Base-by-base conservation (phyloP, 2,797 vertebrate genomes). In the Gymnocypris eckloni region DNA sequence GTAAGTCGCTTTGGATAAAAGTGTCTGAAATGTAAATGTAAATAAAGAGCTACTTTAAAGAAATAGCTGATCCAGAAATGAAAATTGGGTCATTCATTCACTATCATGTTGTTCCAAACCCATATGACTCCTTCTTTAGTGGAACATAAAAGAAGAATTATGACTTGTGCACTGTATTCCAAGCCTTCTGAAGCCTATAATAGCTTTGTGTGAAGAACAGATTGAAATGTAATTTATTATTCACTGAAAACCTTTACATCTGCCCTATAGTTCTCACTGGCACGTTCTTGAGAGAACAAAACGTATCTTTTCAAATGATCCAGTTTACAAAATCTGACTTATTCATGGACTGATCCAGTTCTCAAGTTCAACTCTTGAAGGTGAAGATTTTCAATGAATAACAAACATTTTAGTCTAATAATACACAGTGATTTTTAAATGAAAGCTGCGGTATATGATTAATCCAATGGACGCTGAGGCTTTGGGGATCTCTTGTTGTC, bases 401-500 rank as follows among this genome's bases (percentile, higher is more conserved):
- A n/a, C 3, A 0, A 59, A 16, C 56, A 61, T 61, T 78, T 78
- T 11, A 78, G 13, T 41, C 54, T 43, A 18, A n/a, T 56, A 52
- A 54, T 77, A 39, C 52, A 39, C 20, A 77, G 39, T 10, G 4
- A 25, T 61, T 78, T 78, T 78, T 25, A 43, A 8, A 43, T 39
- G 12, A 56, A 77, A 37, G 73, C 25, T 33, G 9, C 13, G 8
- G n/a, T 28, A 5, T 2, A 18, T 78, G 71, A 72, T 84, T 43
- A 77, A 82, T 83, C 75, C 48, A 82, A 25, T 33, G 86, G 45
- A 37, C 37, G 69, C 10, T 52, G 64, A 83, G 61, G 48, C 64
- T 83, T 79, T 41, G 39, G 37, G 80, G 81, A 87, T 54, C 56
- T 84, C 59, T 87, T 61, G 81, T 13, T 79, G 54, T 89, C 82